Conservation (phyloP, 2,888 invertebrate species). For the Eulithis testata region DNA sequence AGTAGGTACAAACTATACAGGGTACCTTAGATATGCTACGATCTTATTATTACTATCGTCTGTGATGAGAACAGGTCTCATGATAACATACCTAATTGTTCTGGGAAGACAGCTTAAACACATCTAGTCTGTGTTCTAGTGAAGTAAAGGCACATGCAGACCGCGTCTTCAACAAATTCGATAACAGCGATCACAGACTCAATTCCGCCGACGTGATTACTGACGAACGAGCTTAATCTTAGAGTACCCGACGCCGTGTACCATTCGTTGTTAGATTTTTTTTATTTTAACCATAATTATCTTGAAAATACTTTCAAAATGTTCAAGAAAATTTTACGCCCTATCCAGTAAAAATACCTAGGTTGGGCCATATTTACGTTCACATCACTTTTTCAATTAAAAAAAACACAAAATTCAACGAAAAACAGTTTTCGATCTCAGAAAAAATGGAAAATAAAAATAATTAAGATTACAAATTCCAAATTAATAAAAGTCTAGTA, state of each 20-base stretch:
- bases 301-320: not conserved
- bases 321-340: too few species aligned
- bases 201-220: slow-evolving; percentile 77
- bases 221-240: slow-evolving; percentile 59
- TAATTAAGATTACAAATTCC: not conserved
- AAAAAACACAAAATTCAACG: too few species aligned
- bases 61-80: too few species aligned
- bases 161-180: slow-evolving; percentile 79
- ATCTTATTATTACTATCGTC: too few species aligned
- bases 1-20: too few species aligned
- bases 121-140: not conserved
- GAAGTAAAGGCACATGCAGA: slow-evolving; percentile 53
- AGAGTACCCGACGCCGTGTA: slow-evolving; percentile 43
- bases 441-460: too few species aligned
- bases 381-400: too few species aligned
- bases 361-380: too few species aligned
- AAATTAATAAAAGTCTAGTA: not conserved
- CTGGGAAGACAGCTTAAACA: not conserved
- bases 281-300: not conserved
- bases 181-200: slow-evolving; percentile 77
- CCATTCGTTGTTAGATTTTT: not conserved
- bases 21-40: too few species aligned
- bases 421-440: too few species aligned
- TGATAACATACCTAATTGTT: too few species aligned
- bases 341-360: too few species aligned